These are phyloP conservation scores for Dendrolimus pini DNA, from an alignment of 2,888 invertebrate genomes.

Conservation along the genomic window DNA sequence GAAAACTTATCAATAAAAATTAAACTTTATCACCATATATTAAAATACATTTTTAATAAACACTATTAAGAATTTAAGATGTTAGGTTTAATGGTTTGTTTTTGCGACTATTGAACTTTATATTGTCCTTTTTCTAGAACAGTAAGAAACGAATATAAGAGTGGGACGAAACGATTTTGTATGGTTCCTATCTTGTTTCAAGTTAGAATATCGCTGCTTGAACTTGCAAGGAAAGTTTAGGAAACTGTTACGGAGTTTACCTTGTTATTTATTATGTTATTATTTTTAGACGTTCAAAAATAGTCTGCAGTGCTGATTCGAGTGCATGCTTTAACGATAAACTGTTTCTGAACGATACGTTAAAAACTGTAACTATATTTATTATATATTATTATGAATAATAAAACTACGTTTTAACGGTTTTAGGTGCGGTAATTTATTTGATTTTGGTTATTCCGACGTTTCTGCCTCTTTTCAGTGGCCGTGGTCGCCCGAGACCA, in stretches of 20 bases:
- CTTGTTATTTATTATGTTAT: slow-evolving; percentile 9
- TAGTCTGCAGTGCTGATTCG: neutral
- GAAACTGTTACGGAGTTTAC: slow-evolving; percentile 4
- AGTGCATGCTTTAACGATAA: too few relatives aligned
- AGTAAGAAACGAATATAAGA: slow-evolving; percentile 58
- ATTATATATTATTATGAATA: too few relatives aligned
- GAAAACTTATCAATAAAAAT: slow-evolving; percentile 33
- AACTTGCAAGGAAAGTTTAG: neutral
- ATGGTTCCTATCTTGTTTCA: slow-evolving; percentile 25
- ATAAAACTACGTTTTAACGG: too few relatives aligned
- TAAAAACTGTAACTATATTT: too few relatives aligned
- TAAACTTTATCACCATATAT: slow-evolving; percentile 46
- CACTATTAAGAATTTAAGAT: slow-evolving; percentile 19
- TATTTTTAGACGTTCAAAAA: slow-evolving; percentile 9
- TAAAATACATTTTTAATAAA: slow-evolving; percentile 57
- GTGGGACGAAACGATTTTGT: slow-evolving; percentile 60
- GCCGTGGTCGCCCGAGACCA: too few relatives aligned
- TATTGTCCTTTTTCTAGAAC: slow-evolving; percentile 65
- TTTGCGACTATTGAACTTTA: slow-evolving; percentile 44
- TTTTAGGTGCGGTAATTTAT: too few relatives aligned
- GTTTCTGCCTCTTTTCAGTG: too few relatives aligned
- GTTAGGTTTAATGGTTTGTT: slow-evolving; percentile 10
- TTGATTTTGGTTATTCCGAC: too few relatives aligned
- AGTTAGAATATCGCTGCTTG: neutral
- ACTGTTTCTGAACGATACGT: too few relatives aligned